Evolutionary conservation across 1,140 invertebrate genomes (phyloP), one percentile per base, ranked within the genome.

Genomic region (Tetragnatha versicolor): DNA sequence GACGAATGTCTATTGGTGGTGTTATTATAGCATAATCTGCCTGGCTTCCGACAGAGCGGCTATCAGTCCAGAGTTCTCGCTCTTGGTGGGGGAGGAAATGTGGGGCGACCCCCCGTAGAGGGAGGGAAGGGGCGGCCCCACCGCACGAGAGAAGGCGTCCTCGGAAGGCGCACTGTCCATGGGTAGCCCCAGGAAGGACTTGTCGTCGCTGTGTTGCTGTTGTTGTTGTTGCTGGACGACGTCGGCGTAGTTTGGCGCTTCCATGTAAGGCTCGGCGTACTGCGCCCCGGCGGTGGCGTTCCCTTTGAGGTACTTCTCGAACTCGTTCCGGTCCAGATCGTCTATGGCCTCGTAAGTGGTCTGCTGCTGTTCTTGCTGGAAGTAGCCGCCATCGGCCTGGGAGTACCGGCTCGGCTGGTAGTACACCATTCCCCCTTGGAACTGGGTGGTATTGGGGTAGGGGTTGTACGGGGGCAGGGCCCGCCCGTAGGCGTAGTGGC

Each of bases 61-160:
- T 65, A 77, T 77, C 20, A 77, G 73, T 53, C 73, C 73, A 39
- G 73, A 77, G 49, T 77, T 77, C 55, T 77, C 73, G 31, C 45
- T 77, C 66, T 77, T 77, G 2, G 47, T 53, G 1, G 73, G 73
- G 12, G 73, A 77, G 6, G 10, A 55, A n/a, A n/a, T n/a, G n/a
- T n/a, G n/a, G 10, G 37, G 20, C 5, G 72, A 60, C 1, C 55
- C 6, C 2, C 73, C 73, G 22, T 77, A 77, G 73, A 65, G 65
- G 45, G 73, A 77, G 25, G 73, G 12, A 29, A 37, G 45, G 14
- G 69, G 20, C 6, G 61, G 12, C 5, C 29, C 27, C 49, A 70
- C 51, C n/a, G 45, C 39, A 14, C 73, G 73, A 12, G 60, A 12
- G 12, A 77, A 77, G 2, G 45, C 35, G 20, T 42, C 39, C 9